Percentiles rank a stretch among this genome's conserved stretches.
phyloP scores from a whole-genome alignment of 1,140 invertebrate genomes.

The Theocolax elegans region DNA sequence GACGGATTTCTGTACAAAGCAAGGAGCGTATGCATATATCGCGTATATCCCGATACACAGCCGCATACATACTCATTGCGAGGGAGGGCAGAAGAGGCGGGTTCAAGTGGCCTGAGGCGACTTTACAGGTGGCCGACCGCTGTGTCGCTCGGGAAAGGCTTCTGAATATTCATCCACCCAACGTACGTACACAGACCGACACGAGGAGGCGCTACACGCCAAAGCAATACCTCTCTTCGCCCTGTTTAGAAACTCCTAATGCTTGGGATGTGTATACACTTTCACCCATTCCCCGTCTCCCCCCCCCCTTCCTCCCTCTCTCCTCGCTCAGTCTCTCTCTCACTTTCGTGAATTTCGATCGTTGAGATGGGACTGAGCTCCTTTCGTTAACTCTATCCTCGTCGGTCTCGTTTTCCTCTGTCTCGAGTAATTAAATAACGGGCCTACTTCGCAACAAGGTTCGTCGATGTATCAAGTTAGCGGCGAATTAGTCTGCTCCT shows the following conservation, averaged over 20 bases:
- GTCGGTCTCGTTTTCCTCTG: conserved; percentile 27
- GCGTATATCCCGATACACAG: too few species aligned
- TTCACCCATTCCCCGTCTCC: too few species aligned
- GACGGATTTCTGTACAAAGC: too few species aligned
- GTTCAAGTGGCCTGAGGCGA: too few species aligned
- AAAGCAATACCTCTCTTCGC: conserved; percentile 45
- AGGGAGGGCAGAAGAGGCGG: too few species aligned
- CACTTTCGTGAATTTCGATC: too few species aligned
- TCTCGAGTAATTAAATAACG: conserved; percentile 64
- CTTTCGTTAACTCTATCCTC: too few species aligned
- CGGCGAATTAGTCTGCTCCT: conserved; percentile 26
- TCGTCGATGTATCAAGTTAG: conserved; percentile 58
- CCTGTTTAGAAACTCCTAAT: conserved; percentile 50
- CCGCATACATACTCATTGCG: too few species aligned
- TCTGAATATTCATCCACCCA: conserved; percentile 63
- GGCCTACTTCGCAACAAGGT: conserved; percentile 53
- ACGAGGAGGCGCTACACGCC: not conserved
- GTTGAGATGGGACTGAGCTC: not conserved
- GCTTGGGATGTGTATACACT: conserved; percentile 17
- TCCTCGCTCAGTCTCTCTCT: not conserved
- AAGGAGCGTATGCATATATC: too few species aligned
- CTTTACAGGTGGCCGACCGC: conserved; percentile 17
- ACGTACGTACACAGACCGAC: conserved; percentile 37
- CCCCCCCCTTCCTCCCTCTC: not conserved
- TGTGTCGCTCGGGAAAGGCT: conserved; percentile 52